These are phyloP conservation scores for Sepioteuthis lessoniana DNA, from an alignment of 2,888 invertebrate genomes.

Conservation along the genomic window DNA sequence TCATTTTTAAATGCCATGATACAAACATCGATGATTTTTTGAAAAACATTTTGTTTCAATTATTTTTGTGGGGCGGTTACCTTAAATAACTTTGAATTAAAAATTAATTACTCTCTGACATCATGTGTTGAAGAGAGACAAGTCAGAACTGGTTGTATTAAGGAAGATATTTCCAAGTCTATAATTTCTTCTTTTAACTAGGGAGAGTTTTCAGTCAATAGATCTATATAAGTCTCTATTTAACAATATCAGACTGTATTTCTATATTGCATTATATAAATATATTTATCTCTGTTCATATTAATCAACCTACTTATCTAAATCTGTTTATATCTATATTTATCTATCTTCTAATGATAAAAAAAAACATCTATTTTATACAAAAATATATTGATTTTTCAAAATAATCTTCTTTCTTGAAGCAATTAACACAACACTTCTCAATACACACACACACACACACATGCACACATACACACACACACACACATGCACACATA, in stretches of 20 bases:
- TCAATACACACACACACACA: not conserved
- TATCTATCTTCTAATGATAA: too few species aligned
- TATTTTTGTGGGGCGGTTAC: not conserved
- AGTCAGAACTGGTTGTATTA: not conserved
- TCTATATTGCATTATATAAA: not conserved
- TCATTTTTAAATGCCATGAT: too few species aligned
- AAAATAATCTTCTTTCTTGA: not conserved
- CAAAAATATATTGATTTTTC: not conserved
- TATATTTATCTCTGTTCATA: not conserved
- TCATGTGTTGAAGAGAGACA: not conserved
- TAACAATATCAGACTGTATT: not conserved
- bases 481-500: conserved; percentile 37
- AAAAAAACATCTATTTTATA: too few species aligned
- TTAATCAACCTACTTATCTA: too few species aligned
- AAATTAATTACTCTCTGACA: not conserved
- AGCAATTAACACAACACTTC: too few species aligned
- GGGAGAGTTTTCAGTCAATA: not conserved
- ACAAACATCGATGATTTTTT: too few species aligned
- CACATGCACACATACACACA: conserved; percentile 25
- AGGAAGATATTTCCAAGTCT: not conserved
- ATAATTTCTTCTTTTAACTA: not conserved
- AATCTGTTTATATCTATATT: too few species aligned
- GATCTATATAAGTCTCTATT: not conserved
- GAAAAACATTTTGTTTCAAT: too few species aligned
- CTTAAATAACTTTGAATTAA: not conserved